These are phyloP conservation scores for Pteropus alecto DNA, from an alignment of 2,113 vertebrate genomes.

Conservation along the genomic window DNA sequence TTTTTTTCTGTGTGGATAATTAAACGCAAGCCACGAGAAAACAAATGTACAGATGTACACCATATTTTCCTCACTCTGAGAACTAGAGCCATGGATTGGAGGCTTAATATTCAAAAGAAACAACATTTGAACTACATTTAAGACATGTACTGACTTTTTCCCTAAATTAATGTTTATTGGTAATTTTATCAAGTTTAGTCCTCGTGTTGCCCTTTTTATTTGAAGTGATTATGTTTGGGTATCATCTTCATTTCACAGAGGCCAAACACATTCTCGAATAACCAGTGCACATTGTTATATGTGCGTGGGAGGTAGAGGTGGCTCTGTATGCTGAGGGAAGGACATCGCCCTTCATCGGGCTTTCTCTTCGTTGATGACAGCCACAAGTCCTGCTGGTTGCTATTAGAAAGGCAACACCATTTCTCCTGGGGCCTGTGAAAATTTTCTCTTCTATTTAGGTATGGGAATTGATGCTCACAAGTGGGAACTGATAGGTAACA, in stretches of 20 bases:
- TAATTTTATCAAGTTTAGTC: not conserved
- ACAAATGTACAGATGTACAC: slow-evolving; percentile 53
- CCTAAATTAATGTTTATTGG: not conserved
- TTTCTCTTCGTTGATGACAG: not conserved
- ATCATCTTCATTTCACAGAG: not conserved
- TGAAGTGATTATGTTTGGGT: not conserved
- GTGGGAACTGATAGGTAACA: not conserved
- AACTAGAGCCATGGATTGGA: not conserved
- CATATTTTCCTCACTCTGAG: slow-evolving; percentile 56
- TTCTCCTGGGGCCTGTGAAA: not conserved
- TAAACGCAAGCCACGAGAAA: slow-evolving; percentile 62
- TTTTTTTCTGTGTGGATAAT: slow-evolving; percentile 63
- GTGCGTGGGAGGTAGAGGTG: too few species aligned
- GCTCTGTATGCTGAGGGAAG: not conserved
- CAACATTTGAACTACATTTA: not conserved
- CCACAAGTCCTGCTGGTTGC: not conserved
- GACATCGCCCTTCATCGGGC: not conserved
- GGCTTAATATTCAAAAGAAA: slow-evolving; percentile 22
- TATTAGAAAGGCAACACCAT: not conserved
- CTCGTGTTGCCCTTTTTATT: not conserved
- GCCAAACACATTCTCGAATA: not conserved
- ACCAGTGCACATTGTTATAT: not conserved
- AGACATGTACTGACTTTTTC: not conserved
- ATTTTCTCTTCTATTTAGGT: not conserved
- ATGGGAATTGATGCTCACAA: not conserved